These are phyloP conservation scores for Musca domestica DNA, from an alignment of 1,140 invertebrate genomes.

Conservation along the genomic window DNA sequence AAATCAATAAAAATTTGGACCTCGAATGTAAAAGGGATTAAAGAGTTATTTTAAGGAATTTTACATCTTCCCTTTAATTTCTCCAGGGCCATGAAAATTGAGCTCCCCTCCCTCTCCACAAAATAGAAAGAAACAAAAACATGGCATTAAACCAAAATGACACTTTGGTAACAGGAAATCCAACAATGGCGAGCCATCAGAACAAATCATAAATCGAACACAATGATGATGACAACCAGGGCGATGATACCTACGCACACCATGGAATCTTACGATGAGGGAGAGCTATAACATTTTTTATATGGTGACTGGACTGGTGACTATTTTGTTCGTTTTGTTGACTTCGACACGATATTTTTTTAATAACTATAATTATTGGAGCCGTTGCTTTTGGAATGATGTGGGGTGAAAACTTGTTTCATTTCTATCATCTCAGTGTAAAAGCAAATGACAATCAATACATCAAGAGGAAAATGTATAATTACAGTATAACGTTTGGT, in stretches of 20 bases:
- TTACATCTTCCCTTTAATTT: neutral
- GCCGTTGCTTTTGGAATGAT: neutral
- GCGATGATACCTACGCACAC: no score
- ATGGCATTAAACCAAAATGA: neutral
- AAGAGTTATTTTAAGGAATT: neutral
- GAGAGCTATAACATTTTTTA: no score
- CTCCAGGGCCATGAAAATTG: neutral
- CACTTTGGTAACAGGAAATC: neutral
- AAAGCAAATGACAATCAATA: constrained; percentile 6
- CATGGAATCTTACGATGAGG: no score
- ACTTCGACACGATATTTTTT: constrained; percentile 6
- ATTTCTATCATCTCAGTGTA: neutral
- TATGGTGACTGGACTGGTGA: no score
- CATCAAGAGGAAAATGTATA: neutral
- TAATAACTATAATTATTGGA: constrained; percentile 15
- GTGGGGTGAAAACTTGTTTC: neutral
- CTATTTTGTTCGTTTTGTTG: no score
- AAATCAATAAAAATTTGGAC: no score
- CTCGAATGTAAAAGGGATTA: no score
- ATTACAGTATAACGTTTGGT: no score
- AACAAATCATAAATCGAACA: constrained; percentile 13
- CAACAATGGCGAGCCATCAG: neutral
- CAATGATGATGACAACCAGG: no score
- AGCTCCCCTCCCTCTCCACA: neutral
- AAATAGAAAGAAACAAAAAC: neutral